Evolutionary conservation across 1,140 invertebrate species (phyloP), one percentile per base, ranked within the genome.

Genomic region (Dicyema japonicum): DNA sequence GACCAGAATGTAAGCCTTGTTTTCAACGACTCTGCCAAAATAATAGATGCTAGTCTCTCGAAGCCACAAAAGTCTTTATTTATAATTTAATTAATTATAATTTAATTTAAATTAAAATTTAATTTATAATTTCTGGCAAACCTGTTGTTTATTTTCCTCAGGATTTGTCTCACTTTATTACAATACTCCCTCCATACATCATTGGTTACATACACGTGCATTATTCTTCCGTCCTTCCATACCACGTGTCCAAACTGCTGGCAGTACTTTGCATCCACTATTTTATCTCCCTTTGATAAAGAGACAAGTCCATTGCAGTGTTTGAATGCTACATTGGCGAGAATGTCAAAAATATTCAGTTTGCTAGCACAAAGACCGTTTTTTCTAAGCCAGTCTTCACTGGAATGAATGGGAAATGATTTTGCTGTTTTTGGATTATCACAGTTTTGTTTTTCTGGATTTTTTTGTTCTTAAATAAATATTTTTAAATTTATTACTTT

Each of bases 1-100:
- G 28, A 52, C 42, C 2, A 50, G 33, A 26, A 52, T 38, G 27
- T 48, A 50, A 18, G n/a, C n/a, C n/a, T n/a, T 38, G 18, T 48
- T 42, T 32, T 52, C 49, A 17, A 50, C 39, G 0, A 52, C 36
- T 17, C 44, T 52, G 7, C 49, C 49, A 42, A 52, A 53, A 15
- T 50, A 32, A 15, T 44, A 43, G 8, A 47, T 30, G 29, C 47
- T 50, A 5, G 46, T 47, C 34, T 42, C 40, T 19, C 45, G 41
- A 24, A 52, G 34, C 49, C 49, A 52, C 24, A 44, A 40, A n/a
- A n/a, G n/a, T n/a, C n/a, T n/a, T n/a, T n/a, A n/a, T n/a, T n/a
- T n/a, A n/a, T n/a, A n/a, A n/a, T n/a, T n/a, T n/a, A n/a, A n/a
- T n/a, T n/a, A n/a, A n/a, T n/a, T n/a, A n/a, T n/a, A n/a, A n/a